phyloP scores from a whole-genome alignment of 2,888 invertebrate species.

The Siphlonurus alternatus region DNA sequence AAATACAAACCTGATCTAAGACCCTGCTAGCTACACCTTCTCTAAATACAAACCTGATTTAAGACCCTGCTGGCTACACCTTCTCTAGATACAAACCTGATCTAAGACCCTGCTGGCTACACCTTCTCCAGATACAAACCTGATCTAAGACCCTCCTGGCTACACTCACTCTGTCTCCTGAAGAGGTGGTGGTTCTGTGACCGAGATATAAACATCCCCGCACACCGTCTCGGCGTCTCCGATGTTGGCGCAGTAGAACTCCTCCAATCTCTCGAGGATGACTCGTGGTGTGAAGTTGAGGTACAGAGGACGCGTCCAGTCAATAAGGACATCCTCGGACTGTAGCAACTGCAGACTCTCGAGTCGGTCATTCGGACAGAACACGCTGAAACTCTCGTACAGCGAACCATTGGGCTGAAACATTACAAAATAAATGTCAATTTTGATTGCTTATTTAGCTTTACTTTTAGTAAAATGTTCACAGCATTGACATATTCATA shows the following conservation, averaged over 20 bases:
- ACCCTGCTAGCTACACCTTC: too few species aligned
- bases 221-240: constrained; percentile 55
- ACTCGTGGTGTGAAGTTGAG: constrained; percentile 72
- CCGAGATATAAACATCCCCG: constrained; percentile 64
- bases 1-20: too few species aligned
- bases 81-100: too few species aligned
- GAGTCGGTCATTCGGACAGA: constrained; percentile 61
- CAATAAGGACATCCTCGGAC: constrained; percentile 58
- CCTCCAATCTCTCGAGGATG: constrained; percentile 60
- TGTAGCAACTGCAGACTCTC: constrained; percentile 54
- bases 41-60: too few species aligned
- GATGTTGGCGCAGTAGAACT: constrained; percentile 41
- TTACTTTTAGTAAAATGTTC: too few species aligned
- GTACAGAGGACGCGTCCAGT: constrained; percentile 66
- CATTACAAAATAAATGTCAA: too few species aligned
- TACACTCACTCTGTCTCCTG: background rate
- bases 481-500: too few species aligned
- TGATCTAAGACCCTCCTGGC: too few species aligned
- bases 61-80: too few species aligned
- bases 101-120: too few species aligned
- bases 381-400: constrained; percentile 72
- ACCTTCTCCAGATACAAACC: too few species aligned
- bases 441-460: too few species aligned
- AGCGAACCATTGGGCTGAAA: constrained; percentile 59
- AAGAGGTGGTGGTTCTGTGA: constrained; percentile 16